Percentiles rank a stretch among this genome's conserved stretches.
phyloP scores from a whole-genome alignment of 2,113 vertebrate genomes.

The Limanda limanda region DNA sequence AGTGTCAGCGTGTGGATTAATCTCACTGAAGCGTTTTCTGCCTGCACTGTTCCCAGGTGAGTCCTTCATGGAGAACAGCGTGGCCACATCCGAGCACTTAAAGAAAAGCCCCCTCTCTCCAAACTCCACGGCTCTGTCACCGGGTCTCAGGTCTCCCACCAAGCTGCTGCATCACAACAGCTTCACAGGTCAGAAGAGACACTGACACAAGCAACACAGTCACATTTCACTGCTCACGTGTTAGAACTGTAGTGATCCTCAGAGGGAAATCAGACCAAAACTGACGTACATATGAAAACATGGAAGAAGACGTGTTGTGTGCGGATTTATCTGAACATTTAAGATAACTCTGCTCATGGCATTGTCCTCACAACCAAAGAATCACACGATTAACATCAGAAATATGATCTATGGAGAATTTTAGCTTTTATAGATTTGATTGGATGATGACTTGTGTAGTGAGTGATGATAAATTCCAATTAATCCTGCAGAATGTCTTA shows the following conservation, averaged over 20 bases:
- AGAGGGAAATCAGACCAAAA: too few relatives aligned
- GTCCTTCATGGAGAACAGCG: slow-evolving; percentile 86
- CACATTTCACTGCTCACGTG: neutral
- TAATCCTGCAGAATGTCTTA: neutral
- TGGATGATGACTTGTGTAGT: neutral
- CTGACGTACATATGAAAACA: too few relatives aligned
- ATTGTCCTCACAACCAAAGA: neutral
- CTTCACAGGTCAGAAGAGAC: slow-evolving; percentile 85
- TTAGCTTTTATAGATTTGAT: neutral
- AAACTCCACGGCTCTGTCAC: slow-evolving; percentile 79
- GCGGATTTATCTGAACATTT: too few relatives aligned
- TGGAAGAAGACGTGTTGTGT: too few relatives aligned
- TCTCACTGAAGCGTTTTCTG: neutral
- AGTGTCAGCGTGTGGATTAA: neutral
- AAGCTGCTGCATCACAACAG: slow-evolving; percentile 85
- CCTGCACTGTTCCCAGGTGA: slow-evolving; percentile 80
- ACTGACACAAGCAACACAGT: neutral
- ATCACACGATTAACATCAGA: neutral
- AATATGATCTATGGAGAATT: neutral
- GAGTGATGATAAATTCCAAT: fast-evolving
- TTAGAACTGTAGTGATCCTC: too few relatives aligned
- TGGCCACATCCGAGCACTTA: slow-evolving; percentile 83
- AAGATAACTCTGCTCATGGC: too few relatives aligned
- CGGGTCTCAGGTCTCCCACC: slow-evolving; percentile 84
- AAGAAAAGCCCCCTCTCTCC: slow-evolving; percentile 88